These are phyloP conservation scores for Triops cancriformis DNA, from an alignment of 1,140 invertebrate species.

Conservation along the genomic window DNA sequence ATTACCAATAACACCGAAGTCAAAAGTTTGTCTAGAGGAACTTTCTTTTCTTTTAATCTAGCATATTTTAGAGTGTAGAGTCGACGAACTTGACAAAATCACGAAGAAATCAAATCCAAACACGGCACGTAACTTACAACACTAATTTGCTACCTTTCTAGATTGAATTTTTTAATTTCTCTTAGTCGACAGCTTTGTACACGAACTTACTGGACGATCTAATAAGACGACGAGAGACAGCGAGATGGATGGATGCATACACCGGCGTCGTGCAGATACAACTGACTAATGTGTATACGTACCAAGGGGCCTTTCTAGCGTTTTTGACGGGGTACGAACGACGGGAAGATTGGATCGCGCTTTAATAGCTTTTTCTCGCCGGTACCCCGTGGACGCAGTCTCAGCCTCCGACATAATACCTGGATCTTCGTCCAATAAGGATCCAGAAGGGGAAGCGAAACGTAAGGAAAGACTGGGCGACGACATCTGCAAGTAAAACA, in stretches of 20 bases:
- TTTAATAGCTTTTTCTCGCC: slow-evolving; percentile 64
- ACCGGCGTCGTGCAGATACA: neutral
- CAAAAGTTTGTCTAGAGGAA: no score
- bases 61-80: no score
- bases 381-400: slow-evolving; percentile 82
- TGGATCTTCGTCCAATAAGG: slow-evolving; percentile 76
- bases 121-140: no score
- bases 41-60: no score
- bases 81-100: no score
- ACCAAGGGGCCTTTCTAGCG: slow-evolving; percentile 81
- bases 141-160: no score
- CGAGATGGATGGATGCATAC: neutral
- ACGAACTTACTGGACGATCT: neutral
- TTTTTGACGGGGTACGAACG: slow-evolving; percentile 87
- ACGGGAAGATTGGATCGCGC: slow-evolving; percentile 85
- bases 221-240: neutral
- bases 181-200: neutral
- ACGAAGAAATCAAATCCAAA: no score
- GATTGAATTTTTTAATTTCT: neutral
- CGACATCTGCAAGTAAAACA: slow-evolving; percentile 6
- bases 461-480: neutral
- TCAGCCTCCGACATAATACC: slow-evolving; percentile 97
- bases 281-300: slow-evolving; percentile 36
- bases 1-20: no score
- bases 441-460: slow-evolving; percentile 21